These are phyloP conservation scores for Cenopis cana DNA, from an alignment of 2,888 invertebrate species.

Conservation along the genomic window DNA sequence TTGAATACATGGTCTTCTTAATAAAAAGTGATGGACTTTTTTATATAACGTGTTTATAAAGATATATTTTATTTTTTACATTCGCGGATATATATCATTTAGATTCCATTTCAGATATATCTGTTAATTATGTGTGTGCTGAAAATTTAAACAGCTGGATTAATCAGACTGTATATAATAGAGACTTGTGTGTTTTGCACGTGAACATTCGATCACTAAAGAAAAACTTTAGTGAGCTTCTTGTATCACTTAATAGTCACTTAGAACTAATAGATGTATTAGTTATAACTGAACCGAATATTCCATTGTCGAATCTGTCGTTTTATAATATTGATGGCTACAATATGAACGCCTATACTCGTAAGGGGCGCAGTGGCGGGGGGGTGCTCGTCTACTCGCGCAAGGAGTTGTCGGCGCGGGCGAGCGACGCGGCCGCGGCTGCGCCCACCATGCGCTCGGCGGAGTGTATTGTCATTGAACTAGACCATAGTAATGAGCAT, in stretches of 20 bases:
- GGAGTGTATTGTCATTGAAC: background rate
- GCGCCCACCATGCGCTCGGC: background rate
- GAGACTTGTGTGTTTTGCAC: background rate
- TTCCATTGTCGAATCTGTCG: background rate
- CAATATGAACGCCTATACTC: background rate
- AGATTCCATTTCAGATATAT: background rate
- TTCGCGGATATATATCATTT: no score
- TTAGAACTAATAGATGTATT: background rate
- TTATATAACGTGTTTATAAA: no score
- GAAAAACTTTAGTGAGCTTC: background rate
- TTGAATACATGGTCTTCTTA: no score
- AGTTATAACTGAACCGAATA: no score
- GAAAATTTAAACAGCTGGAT: background rate
- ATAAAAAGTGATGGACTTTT: no score
- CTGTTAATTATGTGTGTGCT: background rate
- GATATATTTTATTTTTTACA: no score
- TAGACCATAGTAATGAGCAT: background rate
- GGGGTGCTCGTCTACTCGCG: constrained; percentile 3
- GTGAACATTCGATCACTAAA: background rate
- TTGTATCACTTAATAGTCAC: background rate
- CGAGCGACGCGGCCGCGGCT: background rate
- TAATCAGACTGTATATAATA: background rate
- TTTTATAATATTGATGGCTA: background rate
- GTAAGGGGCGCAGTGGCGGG: background rate
- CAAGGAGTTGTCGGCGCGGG: background rate